phyloP scores from a whole-genome alignment of 2,888 invertebrate genomes.

The Coenonympha arcania region DNA sequence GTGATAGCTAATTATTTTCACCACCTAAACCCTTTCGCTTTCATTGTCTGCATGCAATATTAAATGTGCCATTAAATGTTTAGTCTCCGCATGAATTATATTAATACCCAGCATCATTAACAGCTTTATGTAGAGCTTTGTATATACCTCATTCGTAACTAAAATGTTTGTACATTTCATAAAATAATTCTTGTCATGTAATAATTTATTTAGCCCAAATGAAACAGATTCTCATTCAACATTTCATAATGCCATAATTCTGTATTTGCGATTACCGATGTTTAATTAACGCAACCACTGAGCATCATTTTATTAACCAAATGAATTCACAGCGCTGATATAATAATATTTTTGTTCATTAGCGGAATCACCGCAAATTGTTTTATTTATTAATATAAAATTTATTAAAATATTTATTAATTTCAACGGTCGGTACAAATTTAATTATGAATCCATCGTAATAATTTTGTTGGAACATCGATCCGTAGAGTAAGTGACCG shows the following conservation, averaged over 20 bases:
- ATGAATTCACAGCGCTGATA: conserved; percentile 3
- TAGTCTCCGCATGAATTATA: conserved; percentile 32
- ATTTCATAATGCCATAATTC: conserved; percentile 1
- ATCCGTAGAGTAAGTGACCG: neutral
- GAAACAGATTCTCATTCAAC: neutral
- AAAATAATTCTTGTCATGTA: no score
- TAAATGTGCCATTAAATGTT: conserved; percentile 30
- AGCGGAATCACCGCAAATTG: conserved; percentile 4
- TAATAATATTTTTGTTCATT: conserved; percentile 8
- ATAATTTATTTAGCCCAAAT: neutral
- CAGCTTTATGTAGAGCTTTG: conserved; percentile 25
- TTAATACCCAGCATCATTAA: conserved; percentile 27
- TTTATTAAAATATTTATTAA: no score
- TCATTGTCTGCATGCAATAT: conserved; percentile 35
- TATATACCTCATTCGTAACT: conserved; percentile 19
- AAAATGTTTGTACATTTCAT: neutral
- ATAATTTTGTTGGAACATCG: neutral
- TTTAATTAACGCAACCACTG: neutral
- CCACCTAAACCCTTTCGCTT: conserved; percentile 36
- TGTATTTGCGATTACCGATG: neutral
- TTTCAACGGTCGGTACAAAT: neutral
- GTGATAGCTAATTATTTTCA: conserved; percentile 32
- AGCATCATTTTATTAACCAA: conserved; percentile 5
- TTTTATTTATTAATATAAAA: neutral
- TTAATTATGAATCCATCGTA: neutral